Conservation (phyloP, 1,140 invertebrate genomes). For the Scaptodrosophila lebanonensis region DNA sequence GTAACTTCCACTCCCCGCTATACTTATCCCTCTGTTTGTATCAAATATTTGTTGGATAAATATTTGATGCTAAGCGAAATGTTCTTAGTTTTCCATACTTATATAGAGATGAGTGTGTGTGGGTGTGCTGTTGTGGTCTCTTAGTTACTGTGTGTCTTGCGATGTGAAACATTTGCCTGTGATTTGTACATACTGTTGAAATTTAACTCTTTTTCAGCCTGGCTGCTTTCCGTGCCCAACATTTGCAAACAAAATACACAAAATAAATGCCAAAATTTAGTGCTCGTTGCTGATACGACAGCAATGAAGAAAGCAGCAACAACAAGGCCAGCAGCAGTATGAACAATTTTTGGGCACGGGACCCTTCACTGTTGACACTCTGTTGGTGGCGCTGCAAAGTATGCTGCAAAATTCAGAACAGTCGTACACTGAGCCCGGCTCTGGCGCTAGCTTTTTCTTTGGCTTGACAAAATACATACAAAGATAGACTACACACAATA, state of each 20-base stretch:
- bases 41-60: constrained; percentile 64
- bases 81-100: not conserved
- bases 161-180: constrained; percentile 7
- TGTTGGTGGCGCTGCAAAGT: constrained; percentile 28
- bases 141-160: not conserved
- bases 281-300: constrained; percentile 1
- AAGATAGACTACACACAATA: constrained; percentile 39
- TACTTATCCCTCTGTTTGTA: constrained; percentile 33
- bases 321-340: too few relatives aligned
- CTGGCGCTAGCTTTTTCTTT: not conserved
- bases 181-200: constrained; percentile 5
- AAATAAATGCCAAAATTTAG: constrained; percentile 47
- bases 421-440: too few relatives aligned
- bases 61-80: constrained; percentile 39
- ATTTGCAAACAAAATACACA: constrained; percentile 51
- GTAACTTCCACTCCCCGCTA: constrained; percentile 4
- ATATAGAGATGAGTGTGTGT: too few relatives aligned
- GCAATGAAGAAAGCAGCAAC: too few relatives aligned
- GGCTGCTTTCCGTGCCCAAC: constrained; percentile 44
- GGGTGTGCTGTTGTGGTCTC: not conserved
- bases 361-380: constrained; percentile 39
- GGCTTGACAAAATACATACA: constrained; percentile 9
- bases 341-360: constrained; percentile 14
- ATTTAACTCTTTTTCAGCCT: constrained; percentile 30
- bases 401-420: constrained; percentile 29